These are phyloP conservation scores for Latheticus oryzae DNA, from an alignment of 2,888 invertebrate species.

Conservation along the genomic window DNA sequence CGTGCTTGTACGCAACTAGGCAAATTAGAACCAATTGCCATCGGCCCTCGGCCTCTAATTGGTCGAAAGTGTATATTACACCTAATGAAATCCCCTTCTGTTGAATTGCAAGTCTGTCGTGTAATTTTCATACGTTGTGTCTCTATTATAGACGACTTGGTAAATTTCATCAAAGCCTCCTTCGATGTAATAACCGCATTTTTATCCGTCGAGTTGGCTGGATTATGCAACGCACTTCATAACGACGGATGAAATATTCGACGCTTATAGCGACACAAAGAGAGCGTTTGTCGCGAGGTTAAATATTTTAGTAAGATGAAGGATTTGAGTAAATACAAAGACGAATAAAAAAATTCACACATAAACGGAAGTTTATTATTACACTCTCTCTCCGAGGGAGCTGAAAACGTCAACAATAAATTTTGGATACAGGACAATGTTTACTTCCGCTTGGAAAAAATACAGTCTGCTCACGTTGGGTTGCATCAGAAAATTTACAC, in stretches of 20 bases:
- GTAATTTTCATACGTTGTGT: conserved; percentile 22
- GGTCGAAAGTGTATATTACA: conserved; percentile 33
- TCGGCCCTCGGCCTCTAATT: conserved; percentile 30
- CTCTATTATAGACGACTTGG: conserved; percentile 3
- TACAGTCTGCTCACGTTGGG: not conserved
- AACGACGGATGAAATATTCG: conserved; percentile 4
- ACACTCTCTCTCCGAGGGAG: not conserved
- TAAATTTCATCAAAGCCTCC: conserved; percentile 20
- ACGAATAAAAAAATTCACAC: conserved; percentile 9
- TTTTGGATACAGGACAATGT: too few species aligned
- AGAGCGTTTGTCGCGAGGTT: conserved; percentile 4
- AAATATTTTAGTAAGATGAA: too few species aligned
- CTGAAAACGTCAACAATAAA: conserved; percentile 16
- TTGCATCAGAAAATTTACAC: not conserved
- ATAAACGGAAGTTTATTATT: conserved; percentile 23
- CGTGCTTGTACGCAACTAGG: conserved; percentile 5
- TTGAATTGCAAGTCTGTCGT: conserved; percentile 29
- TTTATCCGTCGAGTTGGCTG: conserved; percentile 2
- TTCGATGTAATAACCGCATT: conserved; percentile 15
- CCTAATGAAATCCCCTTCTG: conserved; percentile 34
- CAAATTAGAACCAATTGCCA: conserved; percentile 32
- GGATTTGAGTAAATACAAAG: too few species aligned
- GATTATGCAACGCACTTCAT: conserved; percentile 5
- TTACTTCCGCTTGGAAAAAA: too few species aligned
- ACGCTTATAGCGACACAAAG: conserved; percentile 6